Percentiles rank a stretch among this genome's conserved stretches.
Evolutionary conservation across 2,888 invertebrate species (phyloP).

Genomic region (Chalcis sispes): DNA sequence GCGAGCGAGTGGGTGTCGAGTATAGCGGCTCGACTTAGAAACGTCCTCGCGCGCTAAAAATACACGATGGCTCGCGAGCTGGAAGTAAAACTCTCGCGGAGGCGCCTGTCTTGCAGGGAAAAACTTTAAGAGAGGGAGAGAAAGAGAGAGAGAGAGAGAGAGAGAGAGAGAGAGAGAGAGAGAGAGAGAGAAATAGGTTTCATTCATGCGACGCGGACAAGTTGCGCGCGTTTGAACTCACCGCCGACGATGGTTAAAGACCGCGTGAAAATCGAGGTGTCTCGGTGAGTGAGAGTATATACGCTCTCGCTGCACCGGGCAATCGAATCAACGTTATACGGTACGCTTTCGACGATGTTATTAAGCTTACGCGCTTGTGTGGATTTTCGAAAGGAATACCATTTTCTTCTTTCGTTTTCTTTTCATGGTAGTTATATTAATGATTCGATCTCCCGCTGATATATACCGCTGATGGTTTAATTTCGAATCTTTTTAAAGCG

Average conservation of each 20-base stretch:
- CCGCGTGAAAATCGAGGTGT: no score
- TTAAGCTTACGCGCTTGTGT: no score
- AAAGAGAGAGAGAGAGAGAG: background rate
- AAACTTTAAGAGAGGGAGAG: background rate
- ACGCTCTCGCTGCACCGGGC: background rate
- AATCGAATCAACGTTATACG: no score
- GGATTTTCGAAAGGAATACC: no score
- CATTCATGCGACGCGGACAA: background rate
- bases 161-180: background rate
- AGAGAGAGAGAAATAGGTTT: background rate
- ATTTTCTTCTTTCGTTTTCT: no score
- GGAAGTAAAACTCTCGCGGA: conserved; percentile 5
- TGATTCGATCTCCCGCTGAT: no score
- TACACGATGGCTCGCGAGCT: background rate
- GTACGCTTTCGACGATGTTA: no score
- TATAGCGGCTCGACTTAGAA: conserved; percentile 36
- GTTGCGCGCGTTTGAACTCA: conserved; percentile 20
- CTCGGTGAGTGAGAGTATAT: no score
- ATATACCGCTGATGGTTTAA: no score
- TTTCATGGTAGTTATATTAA: no score
- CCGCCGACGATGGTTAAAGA: conserved; percentile 21
- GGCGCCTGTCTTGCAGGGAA: background rate
- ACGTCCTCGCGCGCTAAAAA: conserved; percentile 38
- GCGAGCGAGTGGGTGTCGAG: conserved; percentile 40
- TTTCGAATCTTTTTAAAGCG: no score